phyloP scores from a whole-genome alignment of 2,888 invertebrate species.

The Flabesymbios commensalis region DNA sequence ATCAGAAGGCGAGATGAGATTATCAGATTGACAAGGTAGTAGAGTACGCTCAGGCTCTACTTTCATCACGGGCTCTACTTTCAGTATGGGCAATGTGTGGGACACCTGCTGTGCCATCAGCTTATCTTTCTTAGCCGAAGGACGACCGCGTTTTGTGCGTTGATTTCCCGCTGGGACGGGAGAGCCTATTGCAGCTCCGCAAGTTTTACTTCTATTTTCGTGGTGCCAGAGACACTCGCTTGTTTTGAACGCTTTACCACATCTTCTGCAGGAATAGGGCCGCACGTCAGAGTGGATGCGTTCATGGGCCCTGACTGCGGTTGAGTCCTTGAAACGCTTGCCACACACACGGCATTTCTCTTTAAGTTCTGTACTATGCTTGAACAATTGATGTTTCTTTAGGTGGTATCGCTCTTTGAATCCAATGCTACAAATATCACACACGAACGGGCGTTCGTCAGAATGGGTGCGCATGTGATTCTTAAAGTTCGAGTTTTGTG shows the following conservation, averaged over 20 bases:
- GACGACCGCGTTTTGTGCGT: constrained; percentile 1
- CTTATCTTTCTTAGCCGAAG: too few relatives aligned
- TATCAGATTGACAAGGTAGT: too few relatives aligned
- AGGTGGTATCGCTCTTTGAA: constrained; percentile 40
- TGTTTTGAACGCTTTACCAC: constrained; percentile 38
- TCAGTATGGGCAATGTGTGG: too few relatives aligned
- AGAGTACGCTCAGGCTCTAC: too few relatives aligned
- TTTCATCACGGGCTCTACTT: too few relatives aligned
- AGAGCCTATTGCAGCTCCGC: constrained; percentile 26
- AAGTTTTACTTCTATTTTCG: constrained; percentile 41
- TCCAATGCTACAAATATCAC: constrained; percentile 37
- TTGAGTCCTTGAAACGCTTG: constrained; percentile 40
- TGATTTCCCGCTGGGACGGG: background rate
- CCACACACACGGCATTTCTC: constrained; percentile 37
- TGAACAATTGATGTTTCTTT: constrained; percentile 39
- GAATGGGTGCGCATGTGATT: constrained; percentile 41
- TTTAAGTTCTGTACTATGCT: constrained; percentile 36
- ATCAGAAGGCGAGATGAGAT: too few relatives aligned
- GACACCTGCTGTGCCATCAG: too few relatives aligned
- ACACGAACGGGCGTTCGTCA: constrained; percentile 38
- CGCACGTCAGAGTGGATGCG: constrained; percentile 38
- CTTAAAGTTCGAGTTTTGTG: constrained; percentile 39
- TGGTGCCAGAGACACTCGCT: constrained; percentile 41
- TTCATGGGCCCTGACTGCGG: constrained; percentile 41
- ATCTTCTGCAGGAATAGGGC: constrained; percentile 34